Base-by-base conservation (phyloP, 1,140 invertebrate genomes). In the Drosophila sulfurigaster region DNA sequence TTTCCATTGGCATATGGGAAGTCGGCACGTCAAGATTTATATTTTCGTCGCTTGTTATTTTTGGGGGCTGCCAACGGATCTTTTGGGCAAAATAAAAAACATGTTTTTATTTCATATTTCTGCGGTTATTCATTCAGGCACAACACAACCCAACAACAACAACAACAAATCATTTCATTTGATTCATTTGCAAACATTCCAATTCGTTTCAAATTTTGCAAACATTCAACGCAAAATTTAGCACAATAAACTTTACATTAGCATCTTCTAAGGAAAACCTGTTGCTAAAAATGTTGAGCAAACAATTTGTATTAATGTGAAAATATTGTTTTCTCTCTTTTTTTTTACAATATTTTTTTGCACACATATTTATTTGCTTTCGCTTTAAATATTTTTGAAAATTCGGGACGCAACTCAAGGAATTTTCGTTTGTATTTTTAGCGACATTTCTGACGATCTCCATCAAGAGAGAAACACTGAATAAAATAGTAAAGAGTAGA, bases 21-120 rank as follows among this genome's bases (percentile, higher is more conserved):
- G 54, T 60, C 64, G 62, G 67, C 52, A 73, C 67, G 74, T 66
- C 59, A 67, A 77, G 49, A 77, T 77, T 82, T 88, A 74, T 82
- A 79, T 80, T 77, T 77, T 82, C 13, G 54, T 79, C 54, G 32
- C 54, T 73, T 85, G 63, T 82, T 83, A 83, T 85, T 87, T 82
- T 88, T 77, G 69, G 79, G 69, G 79, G 73, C 48, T 38, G 65
- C 51, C 51, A 41, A 20, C 51, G 62, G 49, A 43, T 25, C 69
- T 83, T 83, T 81, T 86, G 54, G 67, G 10, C 67, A 75, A 86
- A 87, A 79, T 59, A 72, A 35, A 64, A 64, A 77, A 78, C 63
- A 78, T 83, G 79, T 59, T 88, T 69, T 74, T 77, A 74, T 69
- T 77, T 83, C 77, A 83, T 83, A 88, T 80, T 87, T 83, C 45